phyloP scores from a whole-genome alignment of 2,888 invertebrate genomes.

The Chloroclystis v-ata region DNA sequence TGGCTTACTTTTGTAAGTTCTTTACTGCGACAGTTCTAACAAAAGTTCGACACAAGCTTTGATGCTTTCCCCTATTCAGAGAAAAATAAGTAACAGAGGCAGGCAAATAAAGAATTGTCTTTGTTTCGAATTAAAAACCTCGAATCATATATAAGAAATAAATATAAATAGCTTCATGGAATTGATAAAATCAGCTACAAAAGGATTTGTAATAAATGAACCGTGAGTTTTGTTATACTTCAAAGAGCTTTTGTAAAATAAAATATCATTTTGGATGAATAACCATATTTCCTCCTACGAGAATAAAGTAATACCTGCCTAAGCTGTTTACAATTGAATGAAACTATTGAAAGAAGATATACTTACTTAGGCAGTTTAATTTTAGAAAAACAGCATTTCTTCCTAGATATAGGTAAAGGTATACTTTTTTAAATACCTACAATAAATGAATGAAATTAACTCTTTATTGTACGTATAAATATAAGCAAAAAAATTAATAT shows the following conservation, averaged over 20 bases:
- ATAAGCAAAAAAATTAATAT: too few species aligned
- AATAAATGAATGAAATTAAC: too few species aligned
- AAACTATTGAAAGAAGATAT: background rate
- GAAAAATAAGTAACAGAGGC: too few species aligned
- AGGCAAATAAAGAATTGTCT: too few species aligned
- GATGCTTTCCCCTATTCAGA: background rate
- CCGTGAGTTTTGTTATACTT: constrained; percentile 20
- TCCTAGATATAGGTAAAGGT: too few species aligned
- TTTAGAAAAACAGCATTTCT: too few species aligned
- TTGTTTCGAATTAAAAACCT: too few species aligned
- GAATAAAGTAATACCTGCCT: background rate
- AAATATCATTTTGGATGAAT: background rate
- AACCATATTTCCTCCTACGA: background rate
- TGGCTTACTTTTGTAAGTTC: constrained; percentile 1
- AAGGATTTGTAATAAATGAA: background rate
- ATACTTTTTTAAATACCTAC: too few species aligned
- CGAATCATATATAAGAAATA: too few species aligned
- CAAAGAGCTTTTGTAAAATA: background rate
- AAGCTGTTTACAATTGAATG: background rate
- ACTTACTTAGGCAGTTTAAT: too few species aligned
- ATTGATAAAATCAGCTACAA: background rate
- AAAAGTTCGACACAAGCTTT: background rate
- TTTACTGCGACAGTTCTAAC: background rate
- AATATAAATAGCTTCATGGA: background rate
- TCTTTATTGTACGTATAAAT: too few species aligned